Base-by-base conservation (phyloP, 1,140 invertebrate genomes). In the Geopemphigus sp. region DNA sequence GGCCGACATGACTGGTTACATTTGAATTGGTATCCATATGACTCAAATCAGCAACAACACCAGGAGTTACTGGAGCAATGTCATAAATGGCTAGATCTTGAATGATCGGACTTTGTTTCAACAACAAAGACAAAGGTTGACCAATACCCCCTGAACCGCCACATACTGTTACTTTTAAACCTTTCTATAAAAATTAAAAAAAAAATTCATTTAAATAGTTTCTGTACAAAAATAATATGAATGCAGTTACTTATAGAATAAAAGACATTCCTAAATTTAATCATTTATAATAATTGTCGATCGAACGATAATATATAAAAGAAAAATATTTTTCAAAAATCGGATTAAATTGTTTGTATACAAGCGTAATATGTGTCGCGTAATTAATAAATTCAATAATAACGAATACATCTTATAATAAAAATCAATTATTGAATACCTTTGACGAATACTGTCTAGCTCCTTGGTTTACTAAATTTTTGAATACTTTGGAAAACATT, bases 91-190 rank as follows among this genome's bases (percentile, higher is more conserved):
- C 90, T 80, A 98, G 88, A 83, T 94, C 89, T 19, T 90, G 91
- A 22, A 98, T 90, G 57, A 94, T 85, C 64, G 94, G 91, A 81
- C 92, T 95, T 83, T 94, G 90, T 87, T 99, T 99, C 80, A 99
- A 86, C n/a, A 99, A 89, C 57, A 99, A 88, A 14, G 96, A 95
- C 83, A 99, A 86, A 11, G 98, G 98, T 87, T 99, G 98, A 1
- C 98, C 98, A 86, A 99, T 99, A 68, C 98, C 98, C 82, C 98
- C 98, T 84, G 92, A 91, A 1, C 97, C 98, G 80, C 98, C 98
- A 85, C 96, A 90, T 61, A 99, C 95, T 80, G 96, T 93, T 24
- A 99, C 98, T 90, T 97, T 97, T 19, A 83, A 80, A 72, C 83
- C 81, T 53, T 83, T 83, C 82, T 83, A 61, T n/a, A 83, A 72